Conservation (phyloP, 2,888 invertebrate species). For the Tachystola acroxantha region DNA sequence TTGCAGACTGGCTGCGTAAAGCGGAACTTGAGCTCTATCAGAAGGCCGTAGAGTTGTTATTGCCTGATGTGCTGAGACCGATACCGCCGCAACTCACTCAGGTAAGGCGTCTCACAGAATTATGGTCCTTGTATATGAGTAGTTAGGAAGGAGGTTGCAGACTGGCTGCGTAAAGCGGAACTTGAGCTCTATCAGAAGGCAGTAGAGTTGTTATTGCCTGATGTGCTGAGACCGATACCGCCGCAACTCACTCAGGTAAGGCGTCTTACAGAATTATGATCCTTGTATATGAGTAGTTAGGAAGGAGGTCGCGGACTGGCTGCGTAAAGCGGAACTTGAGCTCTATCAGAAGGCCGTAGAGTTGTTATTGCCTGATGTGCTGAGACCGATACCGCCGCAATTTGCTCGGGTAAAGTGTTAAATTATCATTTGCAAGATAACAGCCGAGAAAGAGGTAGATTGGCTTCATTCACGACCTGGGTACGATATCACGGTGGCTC, state of each 20-base stretch:
- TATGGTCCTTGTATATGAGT: too few relatives aligned
- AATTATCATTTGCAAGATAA: too few relatives aligned
- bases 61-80: conserved; percentile 96
- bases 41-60: conserved; percentile 95
- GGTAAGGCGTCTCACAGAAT: too few relatives aligned
- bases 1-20: conserved; percentile 87
- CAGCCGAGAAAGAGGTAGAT: too few relatives aligned
- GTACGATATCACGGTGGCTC: too few relatives aligned
- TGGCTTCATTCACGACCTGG: too few relatives aligned
- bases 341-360: conserved; percentile 98
- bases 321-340: conserved; percentile 90
- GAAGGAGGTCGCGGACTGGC: conserved; percentile 85
- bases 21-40: conserved; percentile 97
- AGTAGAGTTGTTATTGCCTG: conserved; percentile 97
- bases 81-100: conserved; percentile 97
- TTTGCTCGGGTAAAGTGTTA: conserved; percentile 96
- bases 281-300: too few relatives aligned
- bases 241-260: conserved; percentile 95
- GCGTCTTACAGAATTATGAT: too few relatives aligned
- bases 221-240: conserved; percentile 96
- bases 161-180: conserved; percentile 90
- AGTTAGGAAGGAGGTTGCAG: conserved; percentile 75
- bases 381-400: conserved; percentile 95
- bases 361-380: conserved; percentile 96
- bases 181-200: conserved; percentile 96